Conservation (phyloP, 1,140 invertebrate genomes). For the Bathynomus jamesi region DNA sequence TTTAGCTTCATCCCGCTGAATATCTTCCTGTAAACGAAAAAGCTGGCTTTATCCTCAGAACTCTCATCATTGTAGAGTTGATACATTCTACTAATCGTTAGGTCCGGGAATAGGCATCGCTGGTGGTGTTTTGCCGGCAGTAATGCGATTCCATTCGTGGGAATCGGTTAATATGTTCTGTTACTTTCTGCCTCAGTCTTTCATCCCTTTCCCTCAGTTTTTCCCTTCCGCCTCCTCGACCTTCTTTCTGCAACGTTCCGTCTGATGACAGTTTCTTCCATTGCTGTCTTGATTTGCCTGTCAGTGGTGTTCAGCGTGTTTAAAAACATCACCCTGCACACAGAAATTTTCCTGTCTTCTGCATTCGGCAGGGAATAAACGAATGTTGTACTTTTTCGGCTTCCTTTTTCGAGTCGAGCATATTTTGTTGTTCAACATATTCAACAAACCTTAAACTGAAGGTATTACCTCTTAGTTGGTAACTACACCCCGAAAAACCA, state of each 20-base stretch:
- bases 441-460: no score
- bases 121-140: slow-evolving; percentile 12
- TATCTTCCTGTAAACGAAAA: slow-evolving; percentile 13
- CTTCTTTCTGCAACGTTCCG: no score
- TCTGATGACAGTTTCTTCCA: background rate
- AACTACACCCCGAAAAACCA: no score
- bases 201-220: no score
- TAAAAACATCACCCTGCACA: background rate
- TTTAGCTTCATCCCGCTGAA: slow-evolving; percentile 6
- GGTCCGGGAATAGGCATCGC: slow-evolving; percentile 11
- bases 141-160: slow-evolving; percentile 22
- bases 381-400: background rate
- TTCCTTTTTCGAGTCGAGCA: background rate
- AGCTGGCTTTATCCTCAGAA: no score
- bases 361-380: background rate
- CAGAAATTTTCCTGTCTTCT: background rate
- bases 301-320: background rate
- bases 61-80: no score
- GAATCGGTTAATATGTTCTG: slow-evolving; percentile 20
- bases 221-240: background rate
- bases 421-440: no score
- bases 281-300: background rate
- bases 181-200: slow-evolving; percentile 11
- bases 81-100: no score
- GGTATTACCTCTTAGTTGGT: no score